These are phyloP conservation scores for Diarsia rubi DNA, from an alignment of 2,888 invertebrate species.

Conservation along the genomic window DNA sequence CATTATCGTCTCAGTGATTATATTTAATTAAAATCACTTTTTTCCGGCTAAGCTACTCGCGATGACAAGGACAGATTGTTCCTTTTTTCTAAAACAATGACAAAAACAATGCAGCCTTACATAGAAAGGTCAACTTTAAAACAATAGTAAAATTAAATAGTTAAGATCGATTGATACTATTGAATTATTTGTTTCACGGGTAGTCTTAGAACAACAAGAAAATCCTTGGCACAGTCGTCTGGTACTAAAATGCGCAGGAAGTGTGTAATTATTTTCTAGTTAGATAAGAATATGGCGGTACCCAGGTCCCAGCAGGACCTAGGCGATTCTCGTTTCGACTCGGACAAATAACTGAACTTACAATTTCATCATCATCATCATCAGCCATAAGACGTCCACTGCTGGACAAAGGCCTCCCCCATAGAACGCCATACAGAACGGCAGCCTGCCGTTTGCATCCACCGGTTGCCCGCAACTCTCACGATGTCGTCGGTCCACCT, in stretches of 20 bases:
- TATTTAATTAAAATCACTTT: slow-evolving; percentile 50
- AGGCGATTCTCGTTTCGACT: background rate
- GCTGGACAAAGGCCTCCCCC: too few species aligned
- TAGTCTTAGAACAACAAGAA: slow-evolving; percentile 74
- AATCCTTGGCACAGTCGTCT: slow-evolving; percentile 82
- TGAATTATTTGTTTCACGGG: slow-evolving; percentile 80
- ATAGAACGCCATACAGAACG: too few species aligned
- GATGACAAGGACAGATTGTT: slow-evolving; percentile 63
- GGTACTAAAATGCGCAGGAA: slow-evolving; percentile 79
- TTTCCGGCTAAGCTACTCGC: slow-evolving; percentile 60
- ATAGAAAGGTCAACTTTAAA: slow-evolving; percentile 75
- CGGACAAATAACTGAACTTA: background rate
- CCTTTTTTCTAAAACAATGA: slow-evolving; percentile 68
- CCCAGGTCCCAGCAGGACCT: background rate
- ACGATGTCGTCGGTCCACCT: too few species aligned
- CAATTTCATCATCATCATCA: too few species aligned
- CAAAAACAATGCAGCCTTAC: slow-evolving; percentile 73
- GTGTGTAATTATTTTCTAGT: slow-evolving; percentile 55
- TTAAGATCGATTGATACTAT: slow-evolving; percentile 77
- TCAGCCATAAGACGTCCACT: too few species aligned
- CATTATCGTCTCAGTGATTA: slow-evolving; percentile 35
- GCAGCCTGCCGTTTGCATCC: too few species aligned
- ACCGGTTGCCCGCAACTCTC: too few species aligned
- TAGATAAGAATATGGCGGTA: slow-evolving; percentile 35
- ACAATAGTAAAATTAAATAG: slow-evolving; percentile 81